Evolutionary conservation across 1,140 invertebrate genomes (phyloP), one percentile per base, ranked within the genome.

Genomic region (Armadillidium nasatum): DNA sequence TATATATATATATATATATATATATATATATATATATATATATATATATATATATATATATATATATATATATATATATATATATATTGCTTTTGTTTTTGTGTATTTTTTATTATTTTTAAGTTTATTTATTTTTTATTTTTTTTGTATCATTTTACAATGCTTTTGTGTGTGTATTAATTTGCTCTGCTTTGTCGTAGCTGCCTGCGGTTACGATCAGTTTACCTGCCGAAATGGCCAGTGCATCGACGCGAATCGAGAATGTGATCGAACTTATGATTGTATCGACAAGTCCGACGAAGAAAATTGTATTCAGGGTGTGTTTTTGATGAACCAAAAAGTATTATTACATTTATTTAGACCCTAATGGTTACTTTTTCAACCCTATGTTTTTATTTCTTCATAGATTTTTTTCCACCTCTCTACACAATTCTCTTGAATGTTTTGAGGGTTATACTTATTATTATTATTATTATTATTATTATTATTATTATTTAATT

Each of bases 211-310:
- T 2, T 76, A 44, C 43, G 46, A 72, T 54, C 33, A 76, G 46
- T 76, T 76, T 70, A 76, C 88, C 33, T 94, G 92, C 85, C n/a
- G 84, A 4, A 91, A 90, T 76, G 87, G 89, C 54, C 88, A 88
- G 76, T 97, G 95, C 84, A 93, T 97, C 77, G 93, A 94, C 0
- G 84, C 86, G 0, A 86, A 87, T 0, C 95, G 93, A 93, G 90
- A 89, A 73, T 95, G 94, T 83, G 94, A 95, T 84, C 89, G 89
- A 0, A 90, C 92, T 76, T 86, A 86, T 60, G 94, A 97, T 84
- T 97, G 95, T 86, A 85, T 87, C 0, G 93, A 95, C 84, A 89
- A 89, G n/a, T 92, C 91, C 4, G 93, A 94, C 82, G 93, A 95
- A 84, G 84, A 88, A 4, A 89, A 88, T 15, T 93, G 92, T 82